Conservation (phyloP, 2,797 vertebrate genomes). For the Poeciliopsis gracilis region DNA sequence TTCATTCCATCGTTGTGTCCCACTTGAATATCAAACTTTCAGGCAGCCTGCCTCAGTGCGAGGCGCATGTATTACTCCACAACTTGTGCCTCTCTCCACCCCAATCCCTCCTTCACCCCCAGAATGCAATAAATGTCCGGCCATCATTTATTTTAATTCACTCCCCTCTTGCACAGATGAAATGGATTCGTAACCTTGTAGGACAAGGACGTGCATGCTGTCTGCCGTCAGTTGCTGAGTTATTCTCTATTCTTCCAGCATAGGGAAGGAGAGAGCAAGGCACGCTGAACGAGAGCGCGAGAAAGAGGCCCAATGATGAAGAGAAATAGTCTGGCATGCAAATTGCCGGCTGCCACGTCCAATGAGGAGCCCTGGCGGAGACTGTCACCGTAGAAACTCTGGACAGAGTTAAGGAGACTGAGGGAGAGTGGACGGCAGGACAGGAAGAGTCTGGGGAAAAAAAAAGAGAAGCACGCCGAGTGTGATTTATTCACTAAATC, state of each 20-base stretch:
- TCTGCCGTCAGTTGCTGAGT: conserved; percentile 82
- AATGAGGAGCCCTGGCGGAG: conserved; percentile 77
- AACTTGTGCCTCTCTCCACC: conserved; percentile 78
- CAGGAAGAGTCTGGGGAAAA: conserved; percentile 38
- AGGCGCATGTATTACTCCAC: conserved; percentile 69
- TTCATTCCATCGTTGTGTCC: conserved; percentile 49
- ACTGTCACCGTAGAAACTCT: conserved; percentile 79
- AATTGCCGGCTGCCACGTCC: conserved; percentile 81
- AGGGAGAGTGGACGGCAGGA: conserved; percentile 56
- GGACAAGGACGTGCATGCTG: conserved; percentile 85
- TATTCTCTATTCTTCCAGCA: conserved; percentile 84
- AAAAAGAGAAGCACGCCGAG: conserved; percentile 60
- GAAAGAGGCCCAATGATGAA: conserved; percentile 82
- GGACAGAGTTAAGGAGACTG: conserved; percentile 77
- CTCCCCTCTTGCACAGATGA: conserved; percentile 82
- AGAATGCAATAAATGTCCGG: conserved; percentile 82
- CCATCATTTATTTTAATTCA: conserved; percentile 87
- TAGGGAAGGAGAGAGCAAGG: conserved; percentile 53
- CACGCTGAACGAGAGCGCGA: conserved; percentile 56
- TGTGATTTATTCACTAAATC: conserved; percentile 79
- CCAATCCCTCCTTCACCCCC: conserved; percentile 80
- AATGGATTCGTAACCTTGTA: conserved; percentile 89
- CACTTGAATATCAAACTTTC: conserved; percentile 59
- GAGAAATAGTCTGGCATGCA: conserved; percentile 86
- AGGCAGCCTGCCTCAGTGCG: conserved; percentile 62